Evolutionary conservation across 2,888 invertebrate genomes (phyloP).

Genomic region (Epirrhoe tristata): DNA sequence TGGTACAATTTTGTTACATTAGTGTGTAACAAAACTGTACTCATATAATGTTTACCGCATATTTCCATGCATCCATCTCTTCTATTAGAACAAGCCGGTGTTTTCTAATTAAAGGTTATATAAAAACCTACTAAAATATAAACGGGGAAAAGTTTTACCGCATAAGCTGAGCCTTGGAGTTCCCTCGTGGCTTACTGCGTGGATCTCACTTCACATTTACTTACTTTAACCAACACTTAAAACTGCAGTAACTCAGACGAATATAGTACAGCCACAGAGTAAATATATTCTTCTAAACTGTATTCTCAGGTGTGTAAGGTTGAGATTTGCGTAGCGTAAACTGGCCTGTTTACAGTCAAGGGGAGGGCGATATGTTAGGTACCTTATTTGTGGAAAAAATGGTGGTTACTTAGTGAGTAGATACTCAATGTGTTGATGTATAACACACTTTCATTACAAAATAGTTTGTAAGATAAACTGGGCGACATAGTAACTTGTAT

Average conservation of each 20-base stretch:
- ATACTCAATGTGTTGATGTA: background rate
- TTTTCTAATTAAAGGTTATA: slow-evolving; percentile 2
- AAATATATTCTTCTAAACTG: slow-evolving; percentile 15
- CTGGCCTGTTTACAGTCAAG: slow-evolving; percentile 5
- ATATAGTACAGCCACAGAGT: slow-evolving; percentile 27
- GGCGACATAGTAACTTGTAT: too few species aligned
- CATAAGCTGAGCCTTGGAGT: slow-evolving; percentile 22
- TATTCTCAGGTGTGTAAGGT: slow-evolving; percentile 14
- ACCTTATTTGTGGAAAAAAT: slow-evolving; percentile 28
- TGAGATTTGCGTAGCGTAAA: slow-evolving; percentile 1
- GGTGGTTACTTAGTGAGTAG: slow-evolving; percentile 2
- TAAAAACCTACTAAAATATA: slow-evolving; percentile 3
- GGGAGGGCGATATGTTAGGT: slow-evolving; percentile 21
- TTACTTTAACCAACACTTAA: slow-evolving; percentile 37
- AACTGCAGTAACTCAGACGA: slow-evolving; percentile 34
- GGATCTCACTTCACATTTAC: slow-evolving; percentile 33
- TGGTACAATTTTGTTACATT: too few species aligned
- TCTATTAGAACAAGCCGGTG: background rate
- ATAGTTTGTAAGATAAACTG: too few species aligned
- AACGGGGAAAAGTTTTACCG: slow-evolving; percentile 19
- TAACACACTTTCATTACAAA: too few species aligned
- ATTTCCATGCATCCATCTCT: background rate
- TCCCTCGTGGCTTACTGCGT: slow-evolving; percentile 28
- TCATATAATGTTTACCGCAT: too few species aligned
- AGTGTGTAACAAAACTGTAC: too few species aligned